Conservation (phyloP, 2,797 vertebrate species). For the Mormyrus hasselquistii region DNA sequence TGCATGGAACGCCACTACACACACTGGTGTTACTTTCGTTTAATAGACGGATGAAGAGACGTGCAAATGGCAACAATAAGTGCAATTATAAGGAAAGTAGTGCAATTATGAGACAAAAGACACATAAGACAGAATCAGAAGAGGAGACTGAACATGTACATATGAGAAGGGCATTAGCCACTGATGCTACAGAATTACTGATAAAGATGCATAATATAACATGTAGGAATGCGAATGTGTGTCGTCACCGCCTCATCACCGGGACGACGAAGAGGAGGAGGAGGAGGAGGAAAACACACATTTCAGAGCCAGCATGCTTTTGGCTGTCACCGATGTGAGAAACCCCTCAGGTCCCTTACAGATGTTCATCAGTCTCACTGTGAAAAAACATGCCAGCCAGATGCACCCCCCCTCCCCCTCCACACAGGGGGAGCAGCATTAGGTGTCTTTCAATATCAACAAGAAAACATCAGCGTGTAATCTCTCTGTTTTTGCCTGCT, state of each 20-base stretch:
- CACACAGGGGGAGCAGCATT: background rate
- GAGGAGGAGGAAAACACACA: background rate
- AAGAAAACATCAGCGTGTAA: conserved; percentile 36
- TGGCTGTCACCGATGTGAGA: conserved; percentile 36
- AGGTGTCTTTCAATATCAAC: conserved; percentile 30
- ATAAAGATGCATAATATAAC: background rate
- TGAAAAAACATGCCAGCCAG: conserved; percentile 39
- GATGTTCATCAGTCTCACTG: conserved; percentile 47
- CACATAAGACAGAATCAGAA: background rate
- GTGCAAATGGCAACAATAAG: background rate
- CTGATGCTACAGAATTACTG: background rate
- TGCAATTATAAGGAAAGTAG: background rate
- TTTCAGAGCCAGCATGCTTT: background rate
- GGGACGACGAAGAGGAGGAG: background rate
- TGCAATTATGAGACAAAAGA: background rate
- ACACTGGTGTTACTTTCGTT: background rate
- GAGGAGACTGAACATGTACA: background rate
- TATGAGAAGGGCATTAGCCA: background rate
- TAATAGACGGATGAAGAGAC: background rate
- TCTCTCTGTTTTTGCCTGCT: background rate
- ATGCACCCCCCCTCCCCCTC: background rate
- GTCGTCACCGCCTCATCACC: background rate
- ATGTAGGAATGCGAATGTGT: background rate
- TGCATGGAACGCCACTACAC: background rate
- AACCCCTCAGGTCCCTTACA: conserved; percentile 35